These are phyloP conservation scores for Amyelois transitella DNA, from an alignment of 1,140 invertebrate genomes.

Conservation along the genomic window DNA sequence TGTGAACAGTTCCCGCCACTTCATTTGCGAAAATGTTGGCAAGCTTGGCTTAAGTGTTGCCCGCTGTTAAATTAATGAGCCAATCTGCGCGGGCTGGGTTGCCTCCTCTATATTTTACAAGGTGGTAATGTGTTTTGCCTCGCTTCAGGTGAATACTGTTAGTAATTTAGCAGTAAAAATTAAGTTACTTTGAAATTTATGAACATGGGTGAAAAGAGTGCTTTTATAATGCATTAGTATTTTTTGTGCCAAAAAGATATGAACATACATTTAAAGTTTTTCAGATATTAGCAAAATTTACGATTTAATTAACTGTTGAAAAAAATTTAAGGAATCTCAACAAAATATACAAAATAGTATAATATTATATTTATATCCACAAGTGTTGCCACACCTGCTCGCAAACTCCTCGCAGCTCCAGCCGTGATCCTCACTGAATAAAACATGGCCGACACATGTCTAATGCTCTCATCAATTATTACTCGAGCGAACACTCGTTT, in stretches of 20 bases:
- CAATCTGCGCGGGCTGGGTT: conserved; percentile 56
- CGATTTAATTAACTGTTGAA: no score
- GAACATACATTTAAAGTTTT: no score
- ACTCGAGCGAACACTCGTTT: conserved; percentile 1
- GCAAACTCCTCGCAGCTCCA: background rate
- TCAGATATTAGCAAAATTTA: no score
- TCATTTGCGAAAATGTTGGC: conserved; percentile 68
- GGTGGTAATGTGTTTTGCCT: conserved; percentile 58
- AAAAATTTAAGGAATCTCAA: no score
- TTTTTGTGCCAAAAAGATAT: no score
- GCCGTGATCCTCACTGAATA: background rate
- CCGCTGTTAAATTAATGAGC: conserved; percentile 72
- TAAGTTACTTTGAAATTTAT: background rate
- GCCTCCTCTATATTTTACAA: conserved; percentile 68
- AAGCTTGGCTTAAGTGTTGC: conserved; percentile 67
- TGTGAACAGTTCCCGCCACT: conserved; percentile 41
- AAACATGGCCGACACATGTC: background rate
- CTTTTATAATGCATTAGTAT: background rate
- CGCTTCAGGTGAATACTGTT: background rate
- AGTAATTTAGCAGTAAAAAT: background rate
- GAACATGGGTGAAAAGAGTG: background rate
- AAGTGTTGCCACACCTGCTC: background rate
- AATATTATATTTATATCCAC: no score
- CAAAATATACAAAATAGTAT: no score
- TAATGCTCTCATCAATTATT: conserved; percentile 5